Evolutionary conservation across 2,888 invertebrate species (phyloP).

Genomic region (Ctena decussata): DNA sequence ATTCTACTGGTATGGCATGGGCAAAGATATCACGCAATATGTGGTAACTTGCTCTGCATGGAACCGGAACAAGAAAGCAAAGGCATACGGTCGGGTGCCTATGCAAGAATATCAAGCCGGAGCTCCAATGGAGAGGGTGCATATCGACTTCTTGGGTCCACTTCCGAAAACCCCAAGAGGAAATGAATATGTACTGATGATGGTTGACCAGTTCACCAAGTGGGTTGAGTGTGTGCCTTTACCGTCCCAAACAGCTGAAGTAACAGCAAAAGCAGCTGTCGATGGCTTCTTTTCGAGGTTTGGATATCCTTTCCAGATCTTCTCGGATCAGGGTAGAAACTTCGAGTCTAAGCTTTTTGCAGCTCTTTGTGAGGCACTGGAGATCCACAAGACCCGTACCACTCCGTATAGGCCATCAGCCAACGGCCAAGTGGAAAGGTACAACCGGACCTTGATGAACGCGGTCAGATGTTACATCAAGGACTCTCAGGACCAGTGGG

Average conservation of each 20-base stretch:
- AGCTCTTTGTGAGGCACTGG: slow-evolving; percentile 22
- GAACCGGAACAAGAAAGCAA: slow-evolving; percentile 1
- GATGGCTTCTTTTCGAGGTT: slow-evolving; percentile 42
- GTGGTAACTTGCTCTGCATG: neutral
- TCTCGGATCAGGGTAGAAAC: slow-evolving; percentile 34
- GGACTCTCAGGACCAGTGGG: slow-evolving; percentile 11
- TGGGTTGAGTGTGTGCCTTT: slow-evolving; percentile 53
- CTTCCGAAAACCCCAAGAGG: neutral
- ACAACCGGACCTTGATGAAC: slow-evolving; percentile 29
- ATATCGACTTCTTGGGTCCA: slow-evolving; percentile 5
- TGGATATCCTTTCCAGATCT: slow-evolving; percentile 15
- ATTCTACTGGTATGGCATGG: slow-evolving; percentile 1
- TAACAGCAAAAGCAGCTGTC: slow-evolving; percentile 45
- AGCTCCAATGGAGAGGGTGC: slow-evolving; percentile 4
- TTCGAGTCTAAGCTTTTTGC: slow-evolving; percentile 25
- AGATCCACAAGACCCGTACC: slow-evolving; percentile 40
- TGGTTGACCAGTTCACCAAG: slow-evolving; percentile 62
- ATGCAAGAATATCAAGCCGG: slow-evolving; percentile 6
- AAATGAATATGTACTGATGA: slow-evolving; percentile 33
- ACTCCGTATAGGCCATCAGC: slow-evolving; percentile 45
- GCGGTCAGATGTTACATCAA: slow-evolving; percentile 15
- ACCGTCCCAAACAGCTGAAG: slow-evolving; percentile 49
- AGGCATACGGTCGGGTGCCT: neutral
- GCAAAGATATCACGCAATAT: neutral
- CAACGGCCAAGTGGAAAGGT: slow-evolving; percentile 48